Conservation (phyloP, 2,797 vertebrate genomes). For the Thunnus albacares region DNA sequence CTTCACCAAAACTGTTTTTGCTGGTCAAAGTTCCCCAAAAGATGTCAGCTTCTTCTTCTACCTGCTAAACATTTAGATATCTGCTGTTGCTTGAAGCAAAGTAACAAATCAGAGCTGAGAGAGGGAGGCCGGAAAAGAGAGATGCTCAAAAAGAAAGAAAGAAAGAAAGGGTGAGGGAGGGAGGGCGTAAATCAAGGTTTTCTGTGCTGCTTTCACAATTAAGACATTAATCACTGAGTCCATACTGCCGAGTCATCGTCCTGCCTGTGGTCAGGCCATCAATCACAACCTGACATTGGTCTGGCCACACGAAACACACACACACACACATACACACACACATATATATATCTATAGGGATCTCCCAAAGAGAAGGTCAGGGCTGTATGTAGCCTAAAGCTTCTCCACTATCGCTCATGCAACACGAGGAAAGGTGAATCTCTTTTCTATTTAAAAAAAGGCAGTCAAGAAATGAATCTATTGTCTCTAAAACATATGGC, state of each 20-base stretch:
- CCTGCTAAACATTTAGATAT: slow-evolving; percentile 26
- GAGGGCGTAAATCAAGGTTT: slow-evolving; percentile 67
- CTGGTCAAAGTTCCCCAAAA: slow-evolving; percentile 17
- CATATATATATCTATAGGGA: slow-evolving; percentile 11
- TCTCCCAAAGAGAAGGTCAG: slow-evolving; percentile 64
- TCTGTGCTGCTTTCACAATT: slow-evolving; percentile 80
- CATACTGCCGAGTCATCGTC: slow-evolving; percentile 83
- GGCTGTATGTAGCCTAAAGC: slow-evolving; percentile 25
- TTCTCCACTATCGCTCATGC: slow-evolving; percentile 20
- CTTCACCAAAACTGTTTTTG: slow-evolving; percentile 1
- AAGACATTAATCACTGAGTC: slow-evolving; percentile 85
- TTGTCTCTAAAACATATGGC: not conserved
- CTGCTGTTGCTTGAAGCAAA: slow-evolving; percentile 43
- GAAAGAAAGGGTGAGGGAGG: not conserved
- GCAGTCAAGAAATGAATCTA: not conserved
- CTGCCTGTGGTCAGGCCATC: slow-evolving; percentile 79
- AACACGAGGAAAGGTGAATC: not conserved
- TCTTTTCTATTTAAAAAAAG: not conserved
- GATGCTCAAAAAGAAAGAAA: slow-evolving; percentile 21
- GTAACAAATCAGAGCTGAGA: slow-evolving; percentile 54
- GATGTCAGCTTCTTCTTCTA: not conserved
- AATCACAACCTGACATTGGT: slow-evolving; percentile 73
- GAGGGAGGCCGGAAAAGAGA: slow-evolving; percentile 18
- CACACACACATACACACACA: slow-evolving; percentile 46
- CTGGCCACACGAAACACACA: slow-evolving; percentile 46